Conservation (phyloP, 1,140 invertebrate genomes). For the Cylas formicarius region DNA sequence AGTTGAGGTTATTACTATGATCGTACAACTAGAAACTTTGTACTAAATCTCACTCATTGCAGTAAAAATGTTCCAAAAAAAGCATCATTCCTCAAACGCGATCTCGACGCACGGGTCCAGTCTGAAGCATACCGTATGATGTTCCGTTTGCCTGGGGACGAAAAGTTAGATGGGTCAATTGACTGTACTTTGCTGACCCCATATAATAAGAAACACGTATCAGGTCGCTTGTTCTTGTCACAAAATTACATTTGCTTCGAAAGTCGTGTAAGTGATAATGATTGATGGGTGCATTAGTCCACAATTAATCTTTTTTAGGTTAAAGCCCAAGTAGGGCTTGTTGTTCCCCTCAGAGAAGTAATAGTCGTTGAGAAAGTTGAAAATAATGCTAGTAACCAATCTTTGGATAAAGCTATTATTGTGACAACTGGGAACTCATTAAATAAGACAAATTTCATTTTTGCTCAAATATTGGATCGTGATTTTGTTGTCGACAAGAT, state of each 20-base stretch:
- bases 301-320: conserved; percentile 65
- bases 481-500: conserved; percentile 87
- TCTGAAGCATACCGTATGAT: conserved; percentile 77
- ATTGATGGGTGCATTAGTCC: conserved; percentile 3
- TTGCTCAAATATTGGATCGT: conserved; percentile 80
- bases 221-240: conserved; percentile 87
- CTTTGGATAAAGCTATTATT: conserved; percentile 73
- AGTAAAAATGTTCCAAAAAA: conserved; percentile 81
- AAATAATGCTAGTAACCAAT: conserved; percentile 50
- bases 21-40: not conserved
- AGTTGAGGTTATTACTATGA: conserved; percentile 56
- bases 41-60: conserved; percentile 18
- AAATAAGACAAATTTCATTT: conserved; percentile 76
- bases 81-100: conserved; percentile 82
- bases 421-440: conserved; percentile 70
- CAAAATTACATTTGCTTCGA: conserved; percentile 95
- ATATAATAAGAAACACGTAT: conserved; percentile 84
- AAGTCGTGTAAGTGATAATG: conserved; percentile 66
- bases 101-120: conserved; percentile 88
- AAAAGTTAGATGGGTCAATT: conserved; percentile 89
- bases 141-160: conserved; percentile 77
- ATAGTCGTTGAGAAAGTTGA: conserved; percentile 65
- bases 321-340: conserved; percentile 72
- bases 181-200: conserved; percentile 91
- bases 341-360: conserved; percentile 82